Evolutionary conservation across 2,797 vertebrate genomes (phyloP).

Genomic region (Alauda arvensis): DNA sequence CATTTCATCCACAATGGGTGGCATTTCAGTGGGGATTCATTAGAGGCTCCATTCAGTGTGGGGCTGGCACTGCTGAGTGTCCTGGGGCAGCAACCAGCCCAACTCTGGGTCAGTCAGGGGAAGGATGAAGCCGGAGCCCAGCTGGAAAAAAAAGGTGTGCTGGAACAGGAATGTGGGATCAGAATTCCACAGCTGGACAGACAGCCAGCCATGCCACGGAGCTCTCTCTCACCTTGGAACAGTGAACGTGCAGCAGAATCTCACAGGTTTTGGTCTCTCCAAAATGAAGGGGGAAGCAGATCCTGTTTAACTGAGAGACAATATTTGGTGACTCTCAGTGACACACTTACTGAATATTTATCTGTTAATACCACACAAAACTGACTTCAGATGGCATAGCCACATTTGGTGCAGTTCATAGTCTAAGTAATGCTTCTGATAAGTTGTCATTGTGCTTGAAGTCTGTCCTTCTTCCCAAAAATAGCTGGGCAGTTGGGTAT

Average conservation of each 20-base stretch:
- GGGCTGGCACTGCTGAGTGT: not conserved
- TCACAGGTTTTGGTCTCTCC: not conserved
- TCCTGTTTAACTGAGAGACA: not conserved
- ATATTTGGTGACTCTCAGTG: not conserved
- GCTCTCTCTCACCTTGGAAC: not conserved
- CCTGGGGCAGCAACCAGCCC: not conserved
- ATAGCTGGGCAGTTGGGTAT: not conserved
- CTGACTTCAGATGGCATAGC: not conserved
- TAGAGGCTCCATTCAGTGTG: no score
- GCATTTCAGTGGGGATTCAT: not conserved
- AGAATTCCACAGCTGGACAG: not conserved
- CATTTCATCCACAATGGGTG: not conserved
- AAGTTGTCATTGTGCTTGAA: not conserved
- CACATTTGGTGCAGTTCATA: not conserved
- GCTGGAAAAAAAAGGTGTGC: not conserved
- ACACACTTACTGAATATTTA: not conserved
- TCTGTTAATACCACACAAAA: not conserved
- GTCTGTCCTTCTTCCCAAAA: not conserved
- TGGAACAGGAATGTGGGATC: not conserved
- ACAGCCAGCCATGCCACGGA: not conserved
- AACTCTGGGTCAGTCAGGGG: not conserved
- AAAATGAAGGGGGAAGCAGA: not conserved
- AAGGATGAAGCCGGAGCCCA: not conserved
- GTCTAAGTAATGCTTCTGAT: not conserved
- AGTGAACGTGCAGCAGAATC: not conserved